Evolutionary conservation across 2,113 vertebrate species (phyloP), one percentile per base, ranked within the genome.

Genomic region (Cyphotilapia sp.): DNA sequence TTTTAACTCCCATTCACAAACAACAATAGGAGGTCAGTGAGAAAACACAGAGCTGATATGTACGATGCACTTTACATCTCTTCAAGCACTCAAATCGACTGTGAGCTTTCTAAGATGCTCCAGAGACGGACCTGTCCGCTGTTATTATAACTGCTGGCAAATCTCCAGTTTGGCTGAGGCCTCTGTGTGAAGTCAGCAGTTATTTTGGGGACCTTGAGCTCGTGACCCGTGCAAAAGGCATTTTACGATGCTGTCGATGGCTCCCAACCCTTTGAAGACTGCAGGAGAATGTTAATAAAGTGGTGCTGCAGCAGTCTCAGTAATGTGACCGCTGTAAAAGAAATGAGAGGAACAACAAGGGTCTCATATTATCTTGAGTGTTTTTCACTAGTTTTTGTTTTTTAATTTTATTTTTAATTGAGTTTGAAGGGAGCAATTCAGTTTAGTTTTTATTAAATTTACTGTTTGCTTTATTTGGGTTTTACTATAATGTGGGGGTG

Each of bases 161-260:
- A 27, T 14, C 45, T 56, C 57, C 82, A 83, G 63, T 38, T 89
- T 90, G 91, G 85, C 90, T 83, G 82, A 59, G 10, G 81, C 16
- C 4, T 2, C 71, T 31, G 16, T 33, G 57, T 86, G 61, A 92
- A 85, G 69, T 78, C 84, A 69, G 85, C 57, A 10, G 84, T 82
- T 92, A 91, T 94, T 93, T 93, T 89, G 42, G 87, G 89, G 56
- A 89, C 86, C 84, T 89, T 82, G 85, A 94, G 90, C 81, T 66
- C 4, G 78, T 88, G 88, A 93, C 78, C 71, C 22, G 13, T 80
- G 63, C 56, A 24, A 88, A 78, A 51, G 66, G 22, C 9, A 9
- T 88, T 91, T 94, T 85, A 93, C 74, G 81, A 81, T 1, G 74
- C 92, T 84, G 87, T 88, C 88, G 56, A 82, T n/a, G 84, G 42